Base-by-base conservation (phyloP, 2,113 vertebrate genomes). In the Brachypodius melanocephalos region DNA sequence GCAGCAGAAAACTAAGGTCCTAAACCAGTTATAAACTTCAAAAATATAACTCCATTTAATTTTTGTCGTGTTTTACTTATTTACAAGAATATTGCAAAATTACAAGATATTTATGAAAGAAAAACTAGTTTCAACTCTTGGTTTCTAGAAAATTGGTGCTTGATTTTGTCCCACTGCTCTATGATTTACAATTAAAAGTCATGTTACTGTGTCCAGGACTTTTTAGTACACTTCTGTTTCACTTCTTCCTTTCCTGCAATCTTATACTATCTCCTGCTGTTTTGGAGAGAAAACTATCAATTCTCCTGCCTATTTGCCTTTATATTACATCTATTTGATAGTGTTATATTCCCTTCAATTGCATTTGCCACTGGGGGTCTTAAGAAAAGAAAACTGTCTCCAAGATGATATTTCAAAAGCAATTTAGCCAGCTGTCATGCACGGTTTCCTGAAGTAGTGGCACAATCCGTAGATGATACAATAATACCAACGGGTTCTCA, bases 341-440 rank as follows among this genome's bases (percentile, higher is more conserved):
- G 58, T 76, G 31, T 77, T 94, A 87, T 94, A 95, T 91, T 88
- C 52, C 36, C 17, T 81, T 85, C 54, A 91, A 91, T 94, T 95
- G 51, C 55, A 88, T 97, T 96, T 94, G 75, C 75, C 66, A 38
- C 78, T 96, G 95, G 84, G 54, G 81, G 22, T 78, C 74, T 83
- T 73, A 73, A 85, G 48, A 91, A 62, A 90, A 21, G 77, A 95
- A 96, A 94, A 87, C 46, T 61, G 15, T 59, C 73, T 93, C 69
- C 55, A 63, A 65, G 72, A 90, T 52, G 72, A 54, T 94, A 80
- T 84, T 96, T 96, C 89, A 94, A 77, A 95, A 94, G 40, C 79
- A 93, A 89, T 96, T 94, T 90, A 88, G 6, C 42, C 83, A 86
- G 57, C 7, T 3, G 17, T 88, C 89, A 66, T 55, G 14, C 10